Conservation (phyloP, 1,140 invertebrate species). For the Drosophila nigromelanica region DNA sequence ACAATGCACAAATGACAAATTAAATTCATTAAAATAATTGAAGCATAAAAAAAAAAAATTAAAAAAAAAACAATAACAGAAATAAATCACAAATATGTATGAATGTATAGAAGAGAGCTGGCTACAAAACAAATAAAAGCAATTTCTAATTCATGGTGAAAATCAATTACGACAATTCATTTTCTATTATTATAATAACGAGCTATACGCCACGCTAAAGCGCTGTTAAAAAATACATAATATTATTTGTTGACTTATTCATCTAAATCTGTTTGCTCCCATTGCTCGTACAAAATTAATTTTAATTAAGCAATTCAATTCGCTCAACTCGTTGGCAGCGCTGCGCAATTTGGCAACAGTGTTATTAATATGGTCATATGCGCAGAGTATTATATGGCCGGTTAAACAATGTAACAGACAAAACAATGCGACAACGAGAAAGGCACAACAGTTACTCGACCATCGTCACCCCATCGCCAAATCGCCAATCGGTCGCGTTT, state of each 20-base stretch:
- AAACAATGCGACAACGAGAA: conserved; percentile 27
- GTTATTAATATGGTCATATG: conserved; percentile 43
- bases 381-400: conserved; percentile 23
- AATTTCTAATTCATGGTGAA: conserved; percentile 46
- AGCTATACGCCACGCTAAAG: not conserved
- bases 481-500: not conserved
- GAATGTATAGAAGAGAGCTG: not conserved
- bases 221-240: not conserved
- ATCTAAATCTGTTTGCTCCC: conserved; percentile 16
- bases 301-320: conserved; percentile 63
- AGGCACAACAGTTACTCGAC: not conserved
- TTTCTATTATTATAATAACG: conserved; percentile 40
- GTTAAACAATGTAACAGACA: conserved; percentile 38
- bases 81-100: conserved; percentile 1
- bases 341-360: conserved; percentile 45
- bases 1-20: conserved; percentile 16
- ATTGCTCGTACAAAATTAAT: conserved; percentile 43
- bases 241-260: conserved; percentile 27
- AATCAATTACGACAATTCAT: conserved; percentile 56
- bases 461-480: too few species aligned
- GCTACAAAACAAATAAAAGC: conserved; percentile 24
- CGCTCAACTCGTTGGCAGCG: not conserved
- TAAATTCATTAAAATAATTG: conserved; percentile 46
- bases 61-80: conserved; percentile 13
- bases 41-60: conserved; percentile 1